Conservation (phyloP, 2,113 vertebrate species). For the Cebus imitator region DNA sequence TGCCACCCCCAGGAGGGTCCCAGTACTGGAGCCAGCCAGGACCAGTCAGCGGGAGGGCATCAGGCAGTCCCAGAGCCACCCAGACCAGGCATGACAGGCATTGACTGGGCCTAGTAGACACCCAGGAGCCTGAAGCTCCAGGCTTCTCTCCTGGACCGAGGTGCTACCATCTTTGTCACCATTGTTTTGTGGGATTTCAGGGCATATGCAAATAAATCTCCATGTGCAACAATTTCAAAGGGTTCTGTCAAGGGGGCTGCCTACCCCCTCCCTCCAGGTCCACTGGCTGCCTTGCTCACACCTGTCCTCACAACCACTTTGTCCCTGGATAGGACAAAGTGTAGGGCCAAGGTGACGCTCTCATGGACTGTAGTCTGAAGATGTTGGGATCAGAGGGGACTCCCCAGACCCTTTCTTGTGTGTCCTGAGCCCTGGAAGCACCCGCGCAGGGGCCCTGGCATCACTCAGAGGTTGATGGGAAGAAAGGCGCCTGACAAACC, state of each 20-base stretch:
- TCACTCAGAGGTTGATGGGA: neutral
- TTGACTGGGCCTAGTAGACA: neutral
- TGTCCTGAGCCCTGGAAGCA: neutral
- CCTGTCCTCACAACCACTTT: neutral
- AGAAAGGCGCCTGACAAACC: neutral
- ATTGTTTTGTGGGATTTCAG: neutral
- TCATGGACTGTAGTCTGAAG: neutral
- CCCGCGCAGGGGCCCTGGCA: neutral
- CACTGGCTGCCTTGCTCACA: neutral
- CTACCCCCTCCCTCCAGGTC: accelerated
- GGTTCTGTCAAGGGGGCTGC: neutral
- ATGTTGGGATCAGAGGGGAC: neutral
- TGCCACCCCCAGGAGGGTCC: accelerated
- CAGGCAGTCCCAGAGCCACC: neutral
- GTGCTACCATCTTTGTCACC: accelerated
- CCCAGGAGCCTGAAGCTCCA: too few species aligned
- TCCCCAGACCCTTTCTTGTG: neutral
- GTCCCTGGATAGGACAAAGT: neutral
- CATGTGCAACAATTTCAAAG: too few species aligned
- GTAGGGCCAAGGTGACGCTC: neutral
- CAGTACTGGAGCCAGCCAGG: neutral
- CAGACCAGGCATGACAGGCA: too few species aligned
- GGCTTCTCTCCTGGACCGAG: accelerated
- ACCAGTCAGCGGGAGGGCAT: neutral
- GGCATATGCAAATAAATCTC: neutral